Conservation (phyloP, 2,888 invertebrate genomes). For the Hemithea aestivaria region DNA sequence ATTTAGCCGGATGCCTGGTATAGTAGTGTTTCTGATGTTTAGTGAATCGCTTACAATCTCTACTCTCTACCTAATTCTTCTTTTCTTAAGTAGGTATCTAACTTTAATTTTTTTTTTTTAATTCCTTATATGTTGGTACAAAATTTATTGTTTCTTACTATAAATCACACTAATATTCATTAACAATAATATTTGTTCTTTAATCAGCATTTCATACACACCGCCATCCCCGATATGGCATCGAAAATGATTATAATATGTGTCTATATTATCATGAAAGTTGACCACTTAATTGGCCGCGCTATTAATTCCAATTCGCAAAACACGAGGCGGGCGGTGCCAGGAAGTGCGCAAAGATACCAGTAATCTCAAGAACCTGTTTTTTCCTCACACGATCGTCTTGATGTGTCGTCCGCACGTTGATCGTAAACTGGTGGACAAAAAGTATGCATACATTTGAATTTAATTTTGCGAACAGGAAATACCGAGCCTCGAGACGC, state of each 20-base stretch:
- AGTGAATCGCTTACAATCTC: no score
- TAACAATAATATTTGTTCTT: no score
- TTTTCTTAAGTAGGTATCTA: no score
- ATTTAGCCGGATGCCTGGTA: no score
- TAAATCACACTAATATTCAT: no score
- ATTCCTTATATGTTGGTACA: no score
- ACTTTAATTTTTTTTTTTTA: no score
- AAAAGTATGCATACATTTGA: conserved; percentile 75
- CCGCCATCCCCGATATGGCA: background rate
- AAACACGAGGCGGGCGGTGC: conserved; percentile 27
- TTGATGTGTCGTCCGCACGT: conserved; percentile 19
- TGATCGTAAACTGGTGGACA: conserved; percentile 54
- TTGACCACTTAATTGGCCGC: conserved; percentile 3
- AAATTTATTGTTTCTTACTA: no score
- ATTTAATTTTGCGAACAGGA: conserved; percentile 71
- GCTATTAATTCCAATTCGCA: conserved; percentile 9
- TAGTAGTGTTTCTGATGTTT: no score
- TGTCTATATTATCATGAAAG: no score
- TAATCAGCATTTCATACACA: no score
- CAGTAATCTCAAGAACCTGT: conserved; percentile 40
- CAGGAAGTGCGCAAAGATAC: conserved; percentile 49
- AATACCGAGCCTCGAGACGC: conserved; percentile 57
- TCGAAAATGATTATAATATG: background rate
- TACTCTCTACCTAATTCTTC: no score
- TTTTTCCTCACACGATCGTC: conserved; percentile 29